phyloP scores from a whole-genome alignment of 2,113 vertebrate genomes.

The Thamnaconus septentrionalis region DNA sequence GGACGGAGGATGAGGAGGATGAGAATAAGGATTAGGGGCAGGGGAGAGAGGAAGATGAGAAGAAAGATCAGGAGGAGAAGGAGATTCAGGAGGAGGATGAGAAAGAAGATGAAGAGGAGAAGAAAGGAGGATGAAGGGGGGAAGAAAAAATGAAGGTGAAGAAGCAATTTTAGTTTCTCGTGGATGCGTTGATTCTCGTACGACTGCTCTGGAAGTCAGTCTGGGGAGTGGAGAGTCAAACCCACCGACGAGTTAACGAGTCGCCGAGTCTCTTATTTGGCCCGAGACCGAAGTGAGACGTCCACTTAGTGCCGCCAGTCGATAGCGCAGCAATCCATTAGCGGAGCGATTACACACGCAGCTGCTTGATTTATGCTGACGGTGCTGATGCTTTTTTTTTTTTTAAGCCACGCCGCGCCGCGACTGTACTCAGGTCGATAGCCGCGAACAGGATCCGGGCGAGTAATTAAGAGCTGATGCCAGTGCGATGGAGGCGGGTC shows the following conservation, averaged over 20 bases:
- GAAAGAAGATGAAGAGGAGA: too few species aligned
- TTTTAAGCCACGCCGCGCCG: neutral
- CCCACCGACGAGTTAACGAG: slow-evolving; percentile 23
- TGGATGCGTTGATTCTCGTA: too few species aligned
- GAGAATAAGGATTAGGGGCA: too few species aligned
- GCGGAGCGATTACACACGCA: slow-evolving; percentile 36
- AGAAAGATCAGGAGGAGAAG: too few species aligned
- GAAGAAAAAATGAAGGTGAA: too few species aligned
- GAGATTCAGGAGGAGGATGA: too few species aligned
- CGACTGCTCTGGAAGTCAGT: too few species aligned
- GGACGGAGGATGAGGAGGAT: too few species aligned
- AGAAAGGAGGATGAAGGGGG: too few species aligned
- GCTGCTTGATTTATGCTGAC: slow-evolving; percentile 45
- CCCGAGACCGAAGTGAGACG: slow-evolving; percentile 26
- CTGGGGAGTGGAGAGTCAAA: neutral
- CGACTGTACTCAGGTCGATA: slow-evolving; percentile 15
- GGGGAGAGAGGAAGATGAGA: too few species aligned
- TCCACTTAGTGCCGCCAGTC: slow-evolving; percentile 49
- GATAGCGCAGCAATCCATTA: slow-evolving; percentile 49
- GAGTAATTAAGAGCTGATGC: slow-evolving; percentile 14
- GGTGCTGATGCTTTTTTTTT: slow-evolving; percentile 19
- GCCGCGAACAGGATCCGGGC: neutral
- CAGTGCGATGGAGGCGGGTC: slow-evolving; percentile 11
- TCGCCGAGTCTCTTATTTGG: slow-evolving; percentile 47
- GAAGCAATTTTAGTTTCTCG: too few species aligned